Evolutionary conservation across 2,113 vertebrate species (phyloP).

Genomic region (Verasper variegatus): DNA sequence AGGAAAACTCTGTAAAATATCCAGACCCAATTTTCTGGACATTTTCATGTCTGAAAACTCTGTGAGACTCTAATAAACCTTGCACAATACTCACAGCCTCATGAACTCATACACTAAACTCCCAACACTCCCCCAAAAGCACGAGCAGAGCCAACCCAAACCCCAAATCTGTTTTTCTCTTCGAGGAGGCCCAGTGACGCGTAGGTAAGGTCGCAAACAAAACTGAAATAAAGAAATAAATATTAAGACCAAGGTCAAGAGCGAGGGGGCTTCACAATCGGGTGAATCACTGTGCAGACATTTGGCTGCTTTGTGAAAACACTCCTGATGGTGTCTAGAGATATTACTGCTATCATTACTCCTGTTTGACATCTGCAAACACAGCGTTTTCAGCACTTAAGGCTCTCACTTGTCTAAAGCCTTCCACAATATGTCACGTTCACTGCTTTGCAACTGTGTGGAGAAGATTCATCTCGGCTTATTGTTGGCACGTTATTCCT

Average conservation of each 20-base stretch:
- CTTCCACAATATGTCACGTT: slow-evolving; percentile 30
- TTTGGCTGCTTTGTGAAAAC: slow-evolving; percentile 65
- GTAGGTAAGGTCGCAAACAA: slow-evolving; percentile 53
- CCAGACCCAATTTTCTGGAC: neutral
- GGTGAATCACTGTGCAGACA: slow-evolving; percentile 28
- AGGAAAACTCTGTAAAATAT: neutral
- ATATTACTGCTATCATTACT: slow-evolving; percentile 70
- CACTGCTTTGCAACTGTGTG: slow-evolving; percentile 24
- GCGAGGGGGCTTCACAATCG: slow-evolving; percentile 42
- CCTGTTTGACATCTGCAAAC: slow-evolving; percentile 61
- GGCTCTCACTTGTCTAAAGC: slow-evolving; percentile 30
- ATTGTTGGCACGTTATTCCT: neutral
- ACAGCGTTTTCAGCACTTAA: slow-evolving; percentile 42
- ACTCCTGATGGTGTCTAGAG: slow-evolving; percentile 67
- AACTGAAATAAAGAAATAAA: slow-evolving; percentile 52
- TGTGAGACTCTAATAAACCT: slow-evolving; percentile 63
- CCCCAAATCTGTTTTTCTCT: slow-evolving; percentile 65
- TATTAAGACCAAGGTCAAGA: slow-evolving; percentile 36
- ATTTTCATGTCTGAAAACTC: neutral
- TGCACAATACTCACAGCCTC: slow-evolving; percentile 59
- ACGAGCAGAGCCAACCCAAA: slow-evolving; percentile 72
- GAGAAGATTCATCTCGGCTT: slow-evolving; percentile 17
- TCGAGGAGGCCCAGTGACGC: slow-evolving; percentile 31
- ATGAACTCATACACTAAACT: slow-evolving; percentile 68
- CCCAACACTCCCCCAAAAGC: slow-evolving; percentile 55